A percentile compares a stretch with the other conserved stretches of the same genome.
These are phyloP conservation scores for Pedionomus torquatus DNA, from an alignment of 2,113 vertebrate species.

Conservation along the genomic window DNA sequence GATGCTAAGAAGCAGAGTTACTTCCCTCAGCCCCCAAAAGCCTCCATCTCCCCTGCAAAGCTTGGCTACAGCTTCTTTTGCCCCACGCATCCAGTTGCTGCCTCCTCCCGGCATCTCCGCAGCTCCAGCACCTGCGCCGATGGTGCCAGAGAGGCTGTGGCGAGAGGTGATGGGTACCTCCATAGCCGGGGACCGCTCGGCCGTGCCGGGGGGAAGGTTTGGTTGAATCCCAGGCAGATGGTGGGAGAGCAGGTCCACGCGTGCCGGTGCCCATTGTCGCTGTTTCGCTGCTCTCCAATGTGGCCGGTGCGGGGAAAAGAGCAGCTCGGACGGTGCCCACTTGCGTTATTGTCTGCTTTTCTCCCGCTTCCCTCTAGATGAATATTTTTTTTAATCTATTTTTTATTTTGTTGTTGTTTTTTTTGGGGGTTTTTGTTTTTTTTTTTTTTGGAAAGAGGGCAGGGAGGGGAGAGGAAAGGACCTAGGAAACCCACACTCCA, in stretches of 20 bases:
- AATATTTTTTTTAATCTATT: background rate
- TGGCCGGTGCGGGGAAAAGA: background rate
- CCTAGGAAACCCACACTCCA: background rate
- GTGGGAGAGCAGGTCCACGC: background rate
- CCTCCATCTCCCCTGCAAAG: slow-evolving; percentile 12
- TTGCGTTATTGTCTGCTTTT: slow-evolving; percentile 65
- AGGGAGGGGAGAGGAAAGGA: slow-evolving; percentile 50
- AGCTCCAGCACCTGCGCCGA: background rate
- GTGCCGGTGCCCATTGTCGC: background rate
- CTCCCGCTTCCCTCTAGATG: slow-evolving; percentile 15
- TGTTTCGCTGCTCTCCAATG: background rate
- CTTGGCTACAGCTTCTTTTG: slow-evolving; percentile 53
- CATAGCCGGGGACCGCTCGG: background rate
- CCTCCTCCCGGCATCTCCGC: background rate
- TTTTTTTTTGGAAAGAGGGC: slow-evolving; percentile 24
- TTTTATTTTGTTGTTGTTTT: slow-evolving; percentile 35
- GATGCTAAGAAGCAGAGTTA: background rate
- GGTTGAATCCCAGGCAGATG: background rate
- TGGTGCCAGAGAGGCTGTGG: background rate
- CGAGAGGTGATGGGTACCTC: background rate
- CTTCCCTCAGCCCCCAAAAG: background rate
- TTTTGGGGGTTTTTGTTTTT: no score
- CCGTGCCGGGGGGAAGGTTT: background rate
- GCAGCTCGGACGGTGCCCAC: background rate
- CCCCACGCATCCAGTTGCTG: background rate